Conservation (phyloP, 2,888 invertebrate genomes). For the Calliphora vomitoria region DNA sequence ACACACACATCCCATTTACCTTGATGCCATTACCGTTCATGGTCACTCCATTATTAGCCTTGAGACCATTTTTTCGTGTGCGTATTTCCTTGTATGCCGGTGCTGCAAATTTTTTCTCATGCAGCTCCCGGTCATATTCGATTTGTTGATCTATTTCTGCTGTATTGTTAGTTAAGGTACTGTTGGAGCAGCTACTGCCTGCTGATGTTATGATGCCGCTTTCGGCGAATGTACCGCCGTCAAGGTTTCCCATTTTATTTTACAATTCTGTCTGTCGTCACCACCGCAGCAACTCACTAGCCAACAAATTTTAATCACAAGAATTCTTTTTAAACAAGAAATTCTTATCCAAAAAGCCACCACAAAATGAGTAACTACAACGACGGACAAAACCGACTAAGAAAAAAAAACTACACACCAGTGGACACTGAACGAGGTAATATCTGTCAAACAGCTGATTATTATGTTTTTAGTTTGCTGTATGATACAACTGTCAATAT, state of each 20-base stretch:
- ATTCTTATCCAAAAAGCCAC: conserved; percentile 37
- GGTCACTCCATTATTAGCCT: conserved; percentile 69
- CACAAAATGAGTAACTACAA: conserved; percentile 36
- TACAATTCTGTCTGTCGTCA: conserved; percentile 9
- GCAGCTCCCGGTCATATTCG: conserved; percentile 62
- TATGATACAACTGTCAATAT: too few species aligned
- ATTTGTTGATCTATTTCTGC: conserved; percentile 66
- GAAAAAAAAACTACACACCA: conserved; percentile 22
- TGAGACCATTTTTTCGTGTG: conserved; percentile 78
- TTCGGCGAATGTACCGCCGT: conserved; percentile 73
- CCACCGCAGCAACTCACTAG: conserved; percentile 15
- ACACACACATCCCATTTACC: conserved; percentile 76
- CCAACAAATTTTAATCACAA: conserved; percentile 18
- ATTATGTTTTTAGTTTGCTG: too few species aligned
- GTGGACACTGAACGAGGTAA: not conserved
- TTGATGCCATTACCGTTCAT: conserved; percentile 76
- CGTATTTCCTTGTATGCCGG: conserved; percentile 81
- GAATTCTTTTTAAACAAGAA: conserved; percentile 22
- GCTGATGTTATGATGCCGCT: conserved; percentile 52
- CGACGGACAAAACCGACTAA: conserved; percentile 45
- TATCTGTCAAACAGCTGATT: too few species aligned
- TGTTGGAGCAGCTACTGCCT: conserved; percentile 28
- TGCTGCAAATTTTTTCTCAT: conserved; percentile 78
- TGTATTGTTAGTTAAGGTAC: conserved; percentile 23
- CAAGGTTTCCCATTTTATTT: conserved; percentile 77